Conservation (phyloP, 2,113 vertebrate genomes). For the Cebus imitator region DNA sequence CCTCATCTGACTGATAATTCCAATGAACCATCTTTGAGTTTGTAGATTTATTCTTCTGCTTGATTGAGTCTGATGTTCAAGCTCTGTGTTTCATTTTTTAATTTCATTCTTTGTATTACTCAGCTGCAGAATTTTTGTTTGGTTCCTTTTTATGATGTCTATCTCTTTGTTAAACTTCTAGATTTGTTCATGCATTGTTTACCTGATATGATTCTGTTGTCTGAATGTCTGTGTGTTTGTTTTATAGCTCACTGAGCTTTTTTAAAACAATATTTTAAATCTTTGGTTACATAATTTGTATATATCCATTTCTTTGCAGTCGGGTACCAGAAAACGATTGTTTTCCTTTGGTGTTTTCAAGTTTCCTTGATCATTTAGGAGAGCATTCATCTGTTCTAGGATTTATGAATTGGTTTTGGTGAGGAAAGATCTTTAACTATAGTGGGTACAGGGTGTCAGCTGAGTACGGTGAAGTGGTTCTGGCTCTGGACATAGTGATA, state of each 20-base stretch:
- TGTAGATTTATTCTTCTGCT: background rate
- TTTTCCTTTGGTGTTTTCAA: background rate
- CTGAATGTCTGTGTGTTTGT: too few species aligned
- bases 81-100: background rate
- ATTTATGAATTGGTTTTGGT: background rate
- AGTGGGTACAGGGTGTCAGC: background rate
- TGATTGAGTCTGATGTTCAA: background rate
- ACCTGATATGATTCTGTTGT: background rate
- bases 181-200: background rate
- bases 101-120: background rate
- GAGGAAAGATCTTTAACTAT: background rate
- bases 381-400: background rate
- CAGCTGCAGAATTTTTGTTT: background rate
- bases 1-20: background rate
- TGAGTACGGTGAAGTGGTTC: background rate
- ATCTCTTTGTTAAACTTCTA: background rate
- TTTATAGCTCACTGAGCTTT: background rate
- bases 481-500: background rate
- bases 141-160: background rate
- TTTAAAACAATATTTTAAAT: background rate
- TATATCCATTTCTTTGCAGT: background rate
- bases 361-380: background rate
- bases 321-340: background rate
- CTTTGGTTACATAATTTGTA: background rate
- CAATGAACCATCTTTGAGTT: background rate